These are phyloP conservation scores for Leptinotarsa texana DNA, from an alignment of 1,140 invertebrate genomes.

Conservation along the genomic window DNA sequence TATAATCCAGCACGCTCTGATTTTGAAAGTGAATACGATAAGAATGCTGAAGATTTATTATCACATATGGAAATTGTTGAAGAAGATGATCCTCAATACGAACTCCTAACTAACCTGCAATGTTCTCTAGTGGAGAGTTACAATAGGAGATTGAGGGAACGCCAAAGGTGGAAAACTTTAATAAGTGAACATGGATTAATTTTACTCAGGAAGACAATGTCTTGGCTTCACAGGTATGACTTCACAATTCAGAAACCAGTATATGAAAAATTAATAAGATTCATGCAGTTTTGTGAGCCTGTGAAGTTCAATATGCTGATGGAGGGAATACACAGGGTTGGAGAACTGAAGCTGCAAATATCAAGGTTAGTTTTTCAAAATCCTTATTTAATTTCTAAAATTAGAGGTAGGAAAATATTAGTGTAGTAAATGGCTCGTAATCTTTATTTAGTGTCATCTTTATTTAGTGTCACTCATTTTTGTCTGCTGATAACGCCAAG, in stretches of 20 bases:
- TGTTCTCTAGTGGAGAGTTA: constrained; percentile 70
- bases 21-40: constrained; percentile 82
- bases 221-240: constrained; percentile 69
- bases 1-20: constrained; percentile 87
- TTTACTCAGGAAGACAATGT: constrained; percentile 66
- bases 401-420: not conserved
- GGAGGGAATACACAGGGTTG: constrained; percentile 73
- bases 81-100: constrained; percentile 59
- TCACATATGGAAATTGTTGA: constrained; percentile 64
- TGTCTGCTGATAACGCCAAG: too few species aligned
- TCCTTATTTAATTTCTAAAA: not conserved
- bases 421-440: too few species aligned
- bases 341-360: constrained; percentile 71
- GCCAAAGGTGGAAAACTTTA: constrained; percentile 71
- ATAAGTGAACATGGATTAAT: constrained; percentile 81
- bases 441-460: too few species aligned
- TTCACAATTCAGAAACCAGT: constrained; percentile 63
- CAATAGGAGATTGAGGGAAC: constrained; percentile 72
- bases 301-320: constrained; percentile 77
- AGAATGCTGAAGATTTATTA: constrained; percentile 77
- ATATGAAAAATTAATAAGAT: constrained; percentile 68
- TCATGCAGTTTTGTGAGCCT: constrained; percentile 75
- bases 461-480: too few species aligned
- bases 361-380: constrained; percentile 46
- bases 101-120: constrained; percentile 68